Conservation (phyloP, 2,888 invertebrate species). For the Rutpela maculata region DNA sequence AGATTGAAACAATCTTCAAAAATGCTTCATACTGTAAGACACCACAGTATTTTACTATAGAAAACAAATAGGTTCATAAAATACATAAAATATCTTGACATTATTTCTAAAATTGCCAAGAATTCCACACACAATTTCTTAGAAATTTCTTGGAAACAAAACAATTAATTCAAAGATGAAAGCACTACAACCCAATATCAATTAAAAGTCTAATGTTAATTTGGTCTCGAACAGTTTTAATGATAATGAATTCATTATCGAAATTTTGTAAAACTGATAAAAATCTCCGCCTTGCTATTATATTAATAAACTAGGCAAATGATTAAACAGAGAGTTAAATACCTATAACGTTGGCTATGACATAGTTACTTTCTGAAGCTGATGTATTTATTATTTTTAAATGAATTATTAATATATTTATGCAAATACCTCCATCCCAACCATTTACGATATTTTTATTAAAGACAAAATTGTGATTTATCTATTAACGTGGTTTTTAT, state of each 20-base stretch:
- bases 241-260: no score
- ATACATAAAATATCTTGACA: neutral
- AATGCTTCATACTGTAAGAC: neutral
- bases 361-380: neutral
- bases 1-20: neutral
- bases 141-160: neutral
- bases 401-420: conserved; percentile 12
- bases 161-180: neutral
- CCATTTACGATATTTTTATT: neutral
- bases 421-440: neutral
- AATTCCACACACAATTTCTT: neutral
- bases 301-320: no score
- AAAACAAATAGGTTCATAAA: neutral
- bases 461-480: neutral
- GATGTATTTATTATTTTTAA: conserved; percentile 6
- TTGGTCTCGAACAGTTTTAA: no score
- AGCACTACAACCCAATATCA: neutral
- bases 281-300: no score
- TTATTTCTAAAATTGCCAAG: neutral
- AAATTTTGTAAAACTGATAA: no score
- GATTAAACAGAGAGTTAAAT: no score
- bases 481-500: conserved; percentile 5
- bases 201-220: no score
- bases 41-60: neutral
- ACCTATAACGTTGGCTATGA: no score